Percentiles rank a stretch among this genome's conserved stretches.
These are phyloP conservation scores for Borostomias antarcticus DNA, from an alignment of 2,797 vertebrate species.

Conservation along the genomic window DNA sequence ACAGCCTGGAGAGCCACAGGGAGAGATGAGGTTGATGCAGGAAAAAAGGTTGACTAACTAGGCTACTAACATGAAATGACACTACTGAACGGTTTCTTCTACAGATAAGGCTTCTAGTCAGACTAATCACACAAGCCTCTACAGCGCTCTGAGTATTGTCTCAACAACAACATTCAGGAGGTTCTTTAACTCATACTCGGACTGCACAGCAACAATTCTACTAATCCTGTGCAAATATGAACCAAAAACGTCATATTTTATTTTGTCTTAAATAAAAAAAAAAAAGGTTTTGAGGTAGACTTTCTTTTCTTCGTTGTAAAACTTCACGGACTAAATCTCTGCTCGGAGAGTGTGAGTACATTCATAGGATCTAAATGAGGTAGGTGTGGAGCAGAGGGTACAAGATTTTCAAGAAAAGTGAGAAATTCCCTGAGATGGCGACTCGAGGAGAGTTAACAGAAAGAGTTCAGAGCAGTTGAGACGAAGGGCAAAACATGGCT, in stretches of 20 bases:
- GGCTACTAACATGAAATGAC: conserved; percentile 43
- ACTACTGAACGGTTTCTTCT: conserved; percentile 56
- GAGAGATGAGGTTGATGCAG: conserved; percentile 35
- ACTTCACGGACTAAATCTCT: conserved; percentile 95
- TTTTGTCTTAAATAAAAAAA: conserved; percentile 75
- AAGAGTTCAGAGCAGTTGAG: conserved; percentile 63
- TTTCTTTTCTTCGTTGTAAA: conserved; percentile 79
- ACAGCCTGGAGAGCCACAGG: conserved; percentile 41
- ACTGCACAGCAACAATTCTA: conserved; percentile 79
- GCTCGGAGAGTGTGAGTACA: conserved; percentile 90
- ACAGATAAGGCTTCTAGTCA: conserved; percentile 58
- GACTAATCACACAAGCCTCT: conserved; percentile 68
- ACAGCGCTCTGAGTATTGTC: conserved; percentile 72
- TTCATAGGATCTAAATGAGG: conserved; percentile 99
- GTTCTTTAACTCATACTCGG: conserved; percentile 70
- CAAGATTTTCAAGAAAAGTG: conserved; percentile 80
- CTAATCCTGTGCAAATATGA: conserved; percentile 84
- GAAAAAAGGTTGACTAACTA: conserved; percentile 26
- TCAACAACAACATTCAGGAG: conserved; percentile 82
- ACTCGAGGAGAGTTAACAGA: conserved; percentile 55
- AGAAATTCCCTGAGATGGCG: conserved; percentile 85
- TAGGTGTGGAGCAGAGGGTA: conserved; percentile 93
- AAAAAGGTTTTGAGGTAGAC: conserved; percentile 93
- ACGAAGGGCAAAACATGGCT: conserved; percentile 60
- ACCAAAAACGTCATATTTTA: conserved; percentile 71